phyloP scores from a whole-genome alignment of 2,113 vertebrate species.

The Bucco capensis region DNA sequence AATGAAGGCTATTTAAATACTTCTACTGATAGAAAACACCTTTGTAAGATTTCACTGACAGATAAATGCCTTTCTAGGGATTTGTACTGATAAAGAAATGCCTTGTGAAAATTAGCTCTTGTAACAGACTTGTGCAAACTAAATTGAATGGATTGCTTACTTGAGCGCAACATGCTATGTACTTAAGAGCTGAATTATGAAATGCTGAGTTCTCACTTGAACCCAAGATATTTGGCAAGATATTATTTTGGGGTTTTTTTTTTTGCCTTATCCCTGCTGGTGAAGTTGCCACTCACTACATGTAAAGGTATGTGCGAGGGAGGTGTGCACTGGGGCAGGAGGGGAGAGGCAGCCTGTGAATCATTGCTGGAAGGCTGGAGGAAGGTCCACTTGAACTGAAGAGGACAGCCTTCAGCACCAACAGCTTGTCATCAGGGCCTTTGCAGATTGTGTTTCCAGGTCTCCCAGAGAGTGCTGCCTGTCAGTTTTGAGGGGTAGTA shows the following conservation, averaged over 20 bases:
- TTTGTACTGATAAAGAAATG: neutral
- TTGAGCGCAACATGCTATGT: neutral
- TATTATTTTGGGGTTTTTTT: neutral
- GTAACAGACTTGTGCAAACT: neutral
- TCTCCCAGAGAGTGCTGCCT: neutral
- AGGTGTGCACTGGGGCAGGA: neutral
- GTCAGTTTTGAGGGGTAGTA: neutral
- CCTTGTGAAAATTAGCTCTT: neutral
- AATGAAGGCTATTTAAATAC: neutral
- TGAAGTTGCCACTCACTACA: rapidly evolving
- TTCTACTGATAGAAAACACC: neutral
- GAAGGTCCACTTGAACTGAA: neutral
- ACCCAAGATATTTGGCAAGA: neutral
- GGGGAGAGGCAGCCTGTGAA: neutral
- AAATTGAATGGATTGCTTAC: neutral
- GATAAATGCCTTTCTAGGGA: neutral
- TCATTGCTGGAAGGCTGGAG: rapidly evolving
- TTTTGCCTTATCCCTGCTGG: neutral
- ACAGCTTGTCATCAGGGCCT: neutral
- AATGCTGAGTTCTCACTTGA: neutral
- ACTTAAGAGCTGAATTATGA: neutral
- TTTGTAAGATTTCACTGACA: neutral
- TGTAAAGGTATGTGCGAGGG: neutral
- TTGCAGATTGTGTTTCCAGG: neutral
- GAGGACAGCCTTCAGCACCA: rapidly evolving